These are phyloP conservation scores for Ceratotherium simum DNA, from an alignment of 2,113 vertebrate genomes.

Conservation along the genomic window DNA sequence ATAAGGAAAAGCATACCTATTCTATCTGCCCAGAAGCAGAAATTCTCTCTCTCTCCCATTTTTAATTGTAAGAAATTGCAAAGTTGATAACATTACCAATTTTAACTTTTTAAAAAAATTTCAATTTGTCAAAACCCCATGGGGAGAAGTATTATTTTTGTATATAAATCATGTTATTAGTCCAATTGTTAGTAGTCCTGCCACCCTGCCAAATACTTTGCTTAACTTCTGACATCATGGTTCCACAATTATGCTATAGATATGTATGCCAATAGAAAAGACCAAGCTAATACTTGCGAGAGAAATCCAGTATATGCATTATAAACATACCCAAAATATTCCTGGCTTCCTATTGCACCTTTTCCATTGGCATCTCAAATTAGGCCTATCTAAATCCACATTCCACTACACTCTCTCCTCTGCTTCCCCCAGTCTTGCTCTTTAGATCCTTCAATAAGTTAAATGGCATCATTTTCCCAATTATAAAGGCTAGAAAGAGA, in stretches of 20 bases:
- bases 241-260: background rate
- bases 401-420: background rate
- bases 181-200: background rate
- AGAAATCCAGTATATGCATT: constrained; percentile 20
- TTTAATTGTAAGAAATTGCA: background rate
- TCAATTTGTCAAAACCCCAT: background rate
- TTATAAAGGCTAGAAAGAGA: background rate
- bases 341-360: background rate
- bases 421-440: background rate
- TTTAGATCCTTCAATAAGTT: background rate
- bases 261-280: background rate
- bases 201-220: background rate
- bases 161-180: background rate
- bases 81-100: background rate
- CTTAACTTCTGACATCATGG: constrained; percentile 22
- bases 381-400: background rate
- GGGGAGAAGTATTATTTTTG: background rate
- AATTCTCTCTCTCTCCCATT: background rate
- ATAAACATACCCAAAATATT: background rate
- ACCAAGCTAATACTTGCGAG: background rate
- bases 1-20: background rate
- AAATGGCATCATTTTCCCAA: background rate
- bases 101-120: background rate
- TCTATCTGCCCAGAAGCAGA: background rate
- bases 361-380: background rate